These are phyloP conservation scores for Dromaius novaehollandiae DNA, from an alignment of 2,113 vertebrate species.

Conservation along the genomic window DNA sequence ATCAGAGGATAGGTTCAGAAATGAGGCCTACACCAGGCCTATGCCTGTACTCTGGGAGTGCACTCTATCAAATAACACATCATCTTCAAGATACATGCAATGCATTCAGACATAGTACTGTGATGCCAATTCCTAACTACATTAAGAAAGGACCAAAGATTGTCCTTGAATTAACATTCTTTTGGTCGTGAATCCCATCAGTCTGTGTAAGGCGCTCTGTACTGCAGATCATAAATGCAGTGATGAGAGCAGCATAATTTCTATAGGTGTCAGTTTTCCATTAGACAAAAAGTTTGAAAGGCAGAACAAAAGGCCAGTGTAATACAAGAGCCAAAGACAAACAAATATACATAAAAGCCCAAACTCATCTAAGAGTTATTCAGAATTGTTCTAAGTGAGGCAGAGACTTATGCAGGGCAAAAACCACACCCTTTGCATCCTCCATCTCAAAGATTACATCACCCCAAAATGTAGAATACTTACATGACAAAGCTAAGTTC, in stretches of 20 bases:
- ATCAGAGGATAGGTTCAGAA: constrained; percentile 50
- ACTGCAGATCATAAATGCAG: neutral
- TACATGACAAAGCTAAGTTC: neutral
- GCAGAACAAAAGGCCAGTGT: constrained; percentile 36
- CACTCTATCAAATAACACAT: neutral
- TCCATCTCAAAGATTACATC: neutral
- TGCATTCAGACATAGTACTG: neutral
- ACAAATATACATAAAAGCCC: neutral
- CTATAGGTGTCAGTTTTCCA: constrained; percentile 34
- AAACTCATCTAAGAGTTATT: neutral
- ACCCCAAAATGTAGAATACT: neutral
- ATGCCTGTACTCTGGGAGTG: constrained; percentile 26
- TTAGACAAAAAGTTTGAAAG: constrained; percentile 29
- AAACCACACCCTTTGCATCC: neutral
- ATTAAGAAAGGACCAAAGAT: neutral
- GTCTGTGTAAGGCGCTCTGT: neutral
- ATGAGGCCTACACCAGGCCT: constrained; percentile 49
- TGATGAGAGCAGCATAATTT: neutral
- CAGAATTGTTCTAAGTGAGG: neutral
- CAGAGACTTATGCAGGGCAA: neutral
- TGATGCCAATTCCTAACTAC: constrained; percentile 34
- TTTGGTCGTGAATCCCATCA: neutral
- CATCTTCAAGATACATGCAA: constrained; percentile 32
- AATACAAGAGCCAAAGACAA: constrained; percentile 19
- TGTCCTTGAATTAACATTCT: neutral